Base-by-base conservation (phyloP, 2,888 invertebrate genomes). In the Beris chalybata region DNA sequence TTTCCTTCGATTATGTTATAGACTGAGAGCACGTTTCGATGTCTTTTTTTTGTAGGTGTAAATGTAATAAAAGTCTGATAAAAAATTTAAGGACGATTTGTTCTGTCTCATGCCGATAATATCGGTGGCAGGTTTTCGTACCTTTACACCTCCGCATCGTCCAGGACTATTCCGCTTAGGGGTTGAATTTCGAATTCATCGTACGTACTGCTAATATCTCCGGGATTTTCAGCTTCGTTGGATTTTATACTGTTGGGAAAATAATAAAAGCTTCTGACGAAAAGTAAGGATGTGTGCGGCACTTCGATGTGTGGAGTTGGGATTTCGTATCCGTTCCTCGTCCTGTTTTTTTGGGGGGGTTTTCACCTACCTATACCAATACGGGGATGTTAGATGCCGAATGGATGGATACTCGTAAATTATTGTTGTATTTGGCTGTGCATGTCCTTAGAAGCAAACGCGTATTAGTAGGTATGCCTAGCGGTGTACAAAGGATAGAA, bases 21-120 rank as follows among this genome's bases (percentile, higher is more conserved):
- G 58, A 58, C 58, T 29, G 45, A 30, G 45, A 30, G 44, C 58
- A 58, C 58, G 58, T 58, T 45, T 45, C 12, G 5, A 47, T 45
- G n/a, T 30, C 30, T 29, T n/a, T 45, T 45, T 45, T 52, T 6
- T 12, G 15, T 9, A 56, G 48, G 64, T 64, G 64, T 52, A 55
- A 64, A 64, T 64, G 55, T 64, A 64, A 64, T 64, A 64, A 64
- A 64, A 64, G 30, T 64, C 64, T 64, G 64, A 64, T 64, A 54
- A 64, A 64, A 64, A 64, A 64, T 64, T 64, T 64, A 64, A 55
- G 45, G 55, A 64, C 64, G 64, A 64, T 64, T 64, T 64, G 64
- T 64, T 64, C 64, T 54, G 55, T 64, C 44, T 64, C 64, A 45
- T 44, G 52, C 52, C 50, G 61, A 61, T 61, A 61, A 61, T 61